Percentiles rank a stretch among this genome's conserved stretches.
Evolutionary conservation across 2,797 vertebrate species (phyloP).

Genomic region (Momotus momota): DNA sequence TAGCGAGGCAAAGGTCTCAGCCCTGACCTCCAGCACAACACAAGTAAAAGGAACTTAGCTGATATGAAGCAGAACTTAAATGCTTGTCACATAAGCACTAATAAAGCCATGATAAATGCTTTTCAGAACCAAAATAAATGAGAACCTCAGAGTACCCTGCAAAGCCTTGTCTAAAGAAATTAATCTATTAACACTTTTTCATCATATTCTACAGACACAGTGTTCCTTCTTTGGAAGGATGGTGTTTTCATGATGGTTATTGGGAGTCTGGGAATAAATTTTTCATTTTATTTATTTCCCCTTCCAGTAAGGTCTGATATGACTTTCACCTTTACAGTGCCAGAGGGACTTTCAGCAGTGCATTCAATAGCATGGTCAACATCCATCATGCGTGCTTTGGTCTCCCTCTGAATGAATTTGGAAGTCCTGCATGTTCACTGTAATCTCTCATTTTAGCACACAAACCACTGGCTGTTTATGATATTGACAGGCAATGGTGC

Average conservation of each 20-base stretch:
- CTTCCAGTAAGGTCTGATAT: background rate
- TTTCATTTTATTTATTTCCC: background rate
- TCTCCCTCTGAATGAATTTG: background rate
- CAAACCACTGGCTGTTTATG: background rate
- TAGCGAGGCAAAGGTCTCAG: background rate
- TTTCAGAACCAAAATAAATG: constrained; percentile 13
- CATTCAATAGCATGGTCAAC: background rate
- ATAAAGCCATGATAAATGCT: background rate
- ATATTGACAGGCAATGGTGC: background rate
- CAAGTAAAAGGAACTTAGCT: background rate
- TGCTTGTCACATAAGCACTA: background rate
- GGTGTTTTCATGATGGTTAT: background rate
- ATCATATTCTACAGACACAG: background rate
- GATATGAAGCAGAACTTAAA: constrained; percentile 34
- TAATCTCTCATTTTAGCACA: background rate
- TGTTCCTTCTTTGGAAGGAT: background rate
- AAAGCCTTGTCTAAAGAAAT: background rate
- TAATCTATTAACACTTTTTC: background rate
- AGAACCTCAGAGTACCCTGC: background rate
- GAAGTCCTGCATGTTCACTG: background rate
- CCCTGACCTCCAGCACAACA: background rate
- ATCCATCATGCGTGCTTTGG: background rate
- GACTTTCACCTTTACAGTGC: background rate
- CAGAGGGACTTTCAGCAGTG: background rate
- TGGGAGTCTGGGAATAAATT: background rate